Base-by-base conservation (phyloP, 2,113 vertebrate species). In the Aythya baeri region DNA sequence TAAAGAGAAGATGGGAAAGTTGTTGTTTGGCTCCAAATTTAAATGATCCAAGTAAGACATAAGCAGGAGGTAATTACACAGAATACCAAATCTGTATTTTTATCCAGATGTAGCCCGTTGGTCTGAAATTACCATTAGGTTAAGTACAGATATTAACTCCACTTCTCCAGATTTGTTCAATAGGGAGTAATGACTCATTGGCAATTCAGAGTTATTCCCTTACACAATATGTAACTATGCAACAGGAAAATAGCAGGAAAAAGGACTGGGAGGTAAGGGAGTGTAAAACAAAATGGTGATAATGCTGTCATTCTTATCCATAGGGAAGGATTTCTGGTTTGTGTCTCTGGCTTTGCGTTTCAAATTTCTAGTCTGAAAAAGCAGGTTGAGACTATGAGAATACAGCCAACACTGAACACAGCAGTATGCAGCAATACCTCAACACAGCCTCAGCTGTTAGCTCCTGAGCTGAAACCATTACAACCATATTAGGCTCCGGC, bases 331-430 rank as follows among this genome's bases (percentile, higher is more conserved):
- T 32, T 29, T 72, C 13, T 73, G 34, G 2, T 57, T 87, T 20
- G 32, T 38, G 68, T 20, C 11, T 83, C 66, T 66, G 55, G 18
- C 70, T 93, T 52, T 83, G 34, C 62, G 16, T 58, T 65, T 82
- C 63, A 29, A 63, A 21, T 41, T 91, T 89, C 49, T 70, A 73
- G 32, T 70, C 41, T 36, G 41, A 80, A 85, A 77, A 66, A 80
- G 17, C 26, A 67, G 12, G 11, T 44, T 73, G 58, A 88, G 34
- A n/a, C 25, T 46, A 9, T 62, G 20, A 65, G 67, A 89, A 27
- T 43, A 54, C 0, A 2, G 32, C 34, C 44, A 88, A 13, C 7
- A 8, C 58, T 49, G 82, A 89, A 44, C 1, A 0, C 36, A 80
- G 85, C 34, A 76, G 49, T 34, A 27, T 62, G 32, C 49, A 66